phyloP scores from a whole-genome alignment of 2,113 vertebrate genomes.

The Irena cyanogastra region DNA sequence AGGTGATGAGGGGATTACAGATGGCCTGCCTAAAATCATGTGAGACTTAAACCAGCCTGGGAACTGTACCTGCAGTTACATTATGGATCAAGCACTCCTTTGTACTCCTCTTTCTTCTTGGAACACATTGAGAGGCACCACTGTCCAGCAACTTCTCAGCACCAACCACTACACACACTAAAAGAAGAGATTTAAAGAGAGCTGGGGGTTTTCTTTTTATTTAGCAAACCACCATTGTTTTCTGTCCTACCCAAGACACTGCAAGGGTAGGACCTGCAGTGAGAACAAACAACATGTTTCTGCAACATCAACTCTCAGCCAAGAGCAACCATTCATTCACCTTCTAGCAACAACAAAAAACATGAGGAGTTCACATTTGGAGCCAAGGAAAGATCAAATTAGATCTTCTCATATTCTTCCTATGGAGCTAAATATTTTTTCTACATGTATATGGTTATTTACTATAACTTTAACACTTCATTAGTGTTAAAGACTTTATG shows the following conservation, averaged over 20 bases:
- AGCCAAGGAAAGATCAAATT: neutral
- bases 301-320: neutral
- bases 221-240: neutral
- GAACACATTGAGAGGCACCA: accelerated
- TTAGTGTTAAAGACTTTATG: slow-evolving; percentile 17
- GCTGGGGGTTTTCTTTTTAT: neutral
- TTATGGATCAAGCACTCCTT: neutral
- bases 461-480: slow-evolving; percentile 48
- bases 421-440: neutral
- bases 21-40: neutral
- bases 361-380: neutral
- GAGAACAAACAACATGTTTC: neutral
- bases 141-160: neutral
- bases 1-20: neutral
- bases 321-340: slow-evolving; percentile 10
- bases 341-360: neutral
- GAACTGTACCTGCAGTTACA: neutral
- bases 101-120: neutral
- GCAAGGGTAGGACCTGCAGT: neutral
- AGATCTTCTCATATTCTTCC: neutral
- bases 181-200: neutral
- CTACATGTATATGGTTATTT: slow-evolving; percentile 34
- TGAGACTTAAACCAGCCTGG: neutral
- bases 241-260: neutral
- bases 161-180: neutral